Conservation (phyloP, 1,140 invertebrate genomes). For the Nixonia krombeini region DNA sequence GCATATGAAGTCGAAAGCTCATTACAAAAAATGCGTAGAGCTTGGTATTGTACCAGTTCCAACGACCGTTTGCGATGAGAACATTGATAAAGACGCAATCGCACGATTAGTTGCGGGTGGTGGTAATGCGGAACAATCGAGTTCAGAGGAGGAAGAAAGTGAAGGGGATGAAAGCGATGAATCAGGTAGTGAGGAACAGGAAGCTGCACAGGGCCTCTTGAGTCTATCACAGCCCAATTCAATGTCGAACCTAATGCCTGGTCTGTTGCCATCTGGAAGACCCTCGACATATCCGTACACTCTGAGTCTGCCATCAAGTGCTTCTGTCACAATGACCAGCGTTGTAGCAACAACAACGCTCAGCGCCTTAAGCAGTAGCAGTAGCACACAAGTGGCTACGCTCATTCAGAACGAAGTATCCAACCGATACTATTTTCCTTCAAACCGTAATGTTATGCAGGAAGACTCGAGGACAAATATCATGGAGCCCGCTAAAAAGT, state of each 20-base stretch:
- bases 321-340: conserved; percentile 27
- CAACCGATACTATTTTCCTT: conserved; percentile 67
- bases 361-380: conserved; percentile 20
- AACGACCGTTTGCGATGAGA: conserved; percentile 79
- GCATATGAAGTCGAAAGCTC: conserved; percentile 99
- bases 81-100: conserved; percentile 79
- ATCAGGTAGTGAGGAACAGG: conserved; percentile 79
- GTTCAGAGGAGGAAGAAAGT: conserved; percentile 74
- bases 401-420: conserved; percentile 56
- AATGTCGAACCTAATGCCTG: conserved; percentile 66
- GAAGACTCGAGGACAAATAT: conserved; percentile 57
- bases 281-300: conserved; percentile 77
- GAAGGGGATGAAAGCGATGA: conserved; percentile 75
- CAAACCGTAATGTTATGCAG: conserved; percentile 46
- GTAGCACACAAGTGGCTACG: conserved; percentile 40
- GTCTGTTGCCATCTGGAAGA: conserved; percentile 72
- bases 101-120: conserved; percentile 68
- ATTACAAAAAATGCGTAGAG: conserved; percentile 93
- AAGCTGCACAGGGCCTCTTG: conserved; percentile 88
- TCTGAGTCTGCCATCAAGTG: conserved; percentile 53
- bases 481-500: conserved; percentile 54
- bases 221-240: conserved; percentile 77
- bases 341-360: conserved; percentile 28
- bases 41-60: conserved; percentile 84
- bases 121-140: conserved; percentile 63